Base-by-base conservation (phyloP, 2,797 vertebrate species). In the Alcedo atthis region DNA sequence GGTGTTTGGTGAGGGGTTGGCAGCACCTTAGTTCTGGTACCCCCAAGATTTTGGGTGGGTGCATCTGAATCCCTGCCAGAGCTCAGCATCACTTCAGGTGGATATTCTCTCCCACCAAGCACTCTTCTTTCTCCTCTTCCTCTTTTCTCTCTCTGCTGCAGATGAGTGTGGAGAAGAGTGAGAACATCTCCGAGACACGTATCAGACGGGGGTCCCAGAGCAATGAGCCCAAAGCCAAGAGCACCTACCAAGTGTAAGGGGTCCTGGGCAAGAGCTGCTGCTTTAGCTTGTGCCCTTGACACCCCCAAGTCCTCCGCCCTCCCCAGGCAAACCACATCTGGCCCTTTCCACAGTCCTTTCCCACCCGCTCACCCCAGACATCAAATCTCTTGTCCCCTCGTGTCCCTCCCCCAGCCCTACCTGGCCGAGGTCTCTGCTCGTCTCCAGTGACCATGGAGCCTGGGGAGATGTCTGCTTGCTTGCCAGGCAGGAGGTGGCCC, bases 241-340 rank as follows among this genome's bases (percentile, higher is more conserved):
- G 74, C 70, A 32, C 43, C 80, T 79, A 80, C 78, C 93, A 95
- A 20, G 87, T 87, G 96, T 97, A 97, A 96, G 96, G 37, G 30
- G 2, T 51, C 75, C 85, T 80, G 61, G 66, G 42, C 46, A 68
- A 17, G 8, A 10, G 28, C 49, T 55, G 57, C 74, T 45, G 70
- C 48, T 80, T 30, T 84, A 24, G 3, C 10, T 32, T 0, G 2
- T 62, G 66, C 35, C 75, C 59, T 37, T 0, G 7, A 76, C 28
- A 4, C 9, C 83, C 21, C 18, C 0, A 2, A 62, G 10, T 30
- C 33, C 33, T 42, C 25, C 33, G 16, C 49, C 46, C 16, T 53
- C 26, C 55, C 62, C 43, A 20, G 25, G 19, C 26, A 82, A 70
- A 67, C 30, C 5, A 1, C 3, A 13, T 46, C 71, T 25, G 22